Evolutionary conservation across 2,888 invertebrate species (phyloP).

Genomic region (Spodoptera littoralis): DNA sequence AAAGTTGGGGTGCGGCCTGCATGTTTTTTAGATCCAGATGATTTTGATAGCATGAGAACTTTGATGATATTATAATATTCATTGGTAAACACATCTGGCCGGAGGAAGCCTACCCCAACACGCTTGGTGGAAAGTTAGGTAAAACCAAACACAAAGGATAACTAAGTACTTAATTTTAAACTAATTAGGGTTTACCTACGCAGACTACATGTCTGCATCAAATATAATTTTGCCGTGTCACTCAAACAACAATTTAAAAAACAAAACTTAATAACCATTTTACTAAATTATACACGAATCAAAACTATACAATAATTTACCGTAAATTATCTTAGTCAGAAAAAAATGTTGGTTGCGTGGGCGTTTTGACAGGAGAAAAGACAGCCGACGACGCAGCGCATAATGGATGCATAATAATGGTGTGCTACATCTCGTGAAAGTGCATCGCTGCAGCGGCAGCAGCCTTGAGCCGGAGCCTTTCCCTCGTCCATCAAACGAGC

Average conservation of each 20-base stretch:
- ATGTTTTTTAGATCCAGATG: slow-evolving; percentile 48
- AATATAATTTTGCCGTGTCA: slow-evolving; percentile 21
- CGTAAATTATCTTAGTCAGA: slow-evolving; percentile 56
- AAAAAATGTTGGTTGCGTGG: slow-evolving; percentile 67
- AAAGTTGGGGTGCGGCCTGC: slow-evolving; percentile 58
- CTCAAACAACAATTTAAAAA: slow-evolving; percentile 23
- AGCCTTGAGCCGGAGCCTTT: slow-evolving; percentile 85
- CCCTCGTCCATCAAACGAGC: slow-evolving; percentile 85
- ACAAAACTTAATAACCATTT: slow-evolving; percentile 19
- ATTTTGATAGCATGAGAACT: slow-evolving; percentile 45
- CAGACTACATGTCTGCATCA: not conserved
- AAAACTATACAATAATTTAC: slow-evolving; percentile 56
- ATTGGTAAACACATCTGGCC: slow-evolving; percentile 9
- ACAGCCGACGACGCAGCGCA: slow-evolving; percentile 71
- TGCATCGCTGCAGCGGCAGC: slow-evolving; percentile 75
- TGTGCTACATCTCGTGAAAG: slow-evolving; percentile 85
- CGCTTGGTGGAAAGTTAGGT: not conserved
- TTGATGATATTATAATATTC: slow-evolving; percentile 34
- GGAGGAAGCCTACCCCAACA: slow-evolving; percentile 39
- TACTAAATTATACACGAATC: slow-evolving; percentile 44
- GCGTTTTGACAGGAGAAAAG: slow-evolving; percentile 76
- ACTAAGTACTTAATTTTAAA: not conserved
- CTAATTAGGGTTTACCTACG: too few relatives aligned
- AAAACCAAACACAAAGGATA: too few relatives aligned
- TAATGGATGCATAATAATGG: slow-evolving; percentile 83